A percentile compares a stretch with the other conserved stretches of the same genome.
Evolutionary conservation across 1,140 invertebrate species (phyloP).

Genomic region (Zophobas morio): DNA sequence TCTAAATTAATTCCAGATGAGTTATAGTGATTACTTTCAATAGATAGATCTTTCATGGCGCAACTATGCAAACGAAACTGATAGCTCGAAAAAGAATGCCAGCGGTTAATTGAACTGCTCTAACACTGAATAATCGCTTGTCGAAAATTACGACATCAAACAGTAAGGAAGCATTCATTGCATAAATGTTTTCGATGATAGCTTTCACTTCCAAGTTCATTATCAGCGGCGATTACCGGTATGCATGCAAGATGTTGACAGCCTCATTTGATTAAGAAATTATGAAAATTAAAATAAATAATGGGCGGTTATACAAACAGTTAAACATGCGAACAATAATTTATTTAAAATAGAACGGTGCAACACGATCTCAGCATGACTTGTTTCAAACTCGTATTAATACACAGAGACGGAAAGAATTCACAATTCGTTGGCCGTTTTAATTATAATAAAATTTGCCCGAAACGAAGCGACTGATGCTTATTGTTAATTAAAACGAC

Average conservation of each 20-base stretch:
- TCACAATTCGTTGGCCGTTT: conserved; percentile 8
- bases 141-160: conserved; percentile 30
- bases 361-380: no score
- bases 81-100: neutral
- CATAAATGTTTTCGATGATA: conserved; percentile 36
- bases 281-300: neutral
- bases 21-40: neutral
- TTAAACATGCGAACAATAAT: conserved; percentile 16
- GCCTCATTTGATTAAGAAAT: conserved; percentile 21
- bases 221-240: conserved; percentile 20
- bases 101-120: conserved; percentile 13
- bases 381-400: no score
- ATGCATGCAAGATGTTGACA: conserved; percentile 18
- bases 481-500: conserved; percentile 34
- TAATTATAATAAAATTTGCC: conserved; percentile 20
- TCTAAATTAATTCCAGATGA: neutral
- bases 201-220: conserved; percentile 42
- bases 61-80: neutral
- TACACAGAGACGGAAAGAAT: neutral
- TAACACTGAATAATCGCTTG: conserved; percentile 1
- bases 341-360: neutral
- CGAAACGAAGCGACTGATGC: conserved; percentile 7
- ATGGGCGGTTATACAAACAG: neutral
- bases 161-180: conserved; percentile 22
- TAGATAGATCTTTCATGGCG: neutral